A percentile compares a stretch with the other conserved stretches of the same genome.
phyloP scores from a whole-genome alignment of 2,797 vertebrate genomes.

The Enteromius treurensis region DNA sequence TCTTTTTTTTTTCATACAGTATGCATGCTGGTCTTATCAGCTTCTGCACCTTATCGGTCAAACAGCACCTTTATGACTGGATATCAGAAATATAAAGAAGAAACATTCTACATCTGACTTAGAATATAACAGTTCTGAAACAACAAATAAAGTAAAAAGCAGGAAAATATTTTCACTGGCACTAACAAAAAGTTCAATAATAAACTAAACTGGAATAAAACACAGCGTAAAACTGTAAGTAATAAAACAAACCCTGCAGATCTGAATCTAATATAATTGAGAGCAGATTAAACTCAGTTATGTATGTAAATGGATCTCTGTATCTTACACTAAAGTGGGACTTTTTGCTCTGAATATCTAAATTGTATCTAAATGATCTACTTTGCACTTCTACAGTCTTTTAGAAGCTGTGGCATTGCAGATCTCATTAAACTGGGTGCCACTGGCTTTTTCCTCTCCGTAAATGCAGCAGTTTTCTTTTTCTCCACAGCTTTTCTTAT shows the following conservation, averaged over 20 bases:
- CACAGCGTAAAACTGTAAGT: not conserved
- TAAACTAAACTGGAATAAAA: not conserved
- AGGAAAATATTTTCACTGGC: not conserved
- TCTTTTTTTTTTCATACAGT: not conserved
- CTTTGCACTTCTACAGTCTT: conserved; percentile 3
- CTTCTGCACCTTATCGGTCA: not conserved
- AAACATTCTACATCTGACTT: not conserved
- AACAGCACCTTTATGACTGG: not conserved
- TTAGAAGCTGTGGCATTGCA: not conserved
- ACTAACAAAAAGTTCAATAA: not conserved
- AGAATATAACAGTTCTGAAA: not conserved
- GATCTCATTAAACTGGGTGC: conserved; percentile 2
- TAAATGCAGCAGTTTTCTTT: not conserved
- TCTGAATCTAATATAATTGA: not conserved
- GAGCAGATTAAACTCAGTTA: not conserved
- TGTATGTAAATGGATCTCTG: not conserved
- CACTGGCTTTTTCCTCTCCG: not conserved
- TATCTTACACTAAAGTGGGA: not conserved
- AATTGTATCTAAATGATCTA: conserved; percentile 5
- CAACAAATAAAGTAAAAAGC: not conserved
- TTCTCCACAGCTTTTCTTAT: not conserved
- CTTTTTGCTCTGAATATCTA: not conserved
- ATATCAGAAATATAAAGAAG: not conserved
- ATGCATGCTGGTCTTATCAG: not conserved
- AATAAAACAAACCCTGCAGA: conserved; percentile 8